A percentile compares a stretch with the other conserved stretches of the same genome.
These are phyloP conservation scores for Melopsittacus undulatus DNA, from an alignment of 2,797 vertebrate species.

Conservation along the genomic window DNA sequence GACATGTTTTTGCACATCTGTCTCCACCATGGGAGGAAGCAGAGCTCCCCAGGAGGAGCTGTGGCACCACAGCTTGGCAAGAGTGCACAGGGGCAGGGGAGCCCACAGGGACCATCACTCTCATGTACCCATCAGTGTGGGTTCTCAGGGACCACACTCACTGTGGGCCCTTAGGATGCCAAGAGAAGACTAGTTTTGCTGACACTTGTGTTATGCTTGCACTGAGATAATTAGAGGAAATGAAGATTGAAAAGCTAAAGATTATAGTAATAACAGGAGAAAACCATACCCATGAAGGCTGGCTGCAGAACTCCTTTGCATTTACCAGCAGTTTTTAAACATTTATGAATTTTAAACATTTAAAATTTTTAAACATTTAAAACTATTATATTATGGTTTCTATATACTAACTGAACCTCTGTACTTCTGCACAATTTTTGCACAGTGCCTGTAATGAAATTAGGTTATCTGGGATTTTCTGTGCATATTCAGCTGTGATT, in stretches of 20 bases:
- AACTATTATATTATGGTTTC: neutral
- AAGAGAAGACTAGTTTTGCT: neutral
- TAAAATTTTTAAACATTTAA: neutral
- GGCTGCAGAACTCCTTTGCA: neutral
- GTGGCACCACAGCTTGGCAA: fast-evolving
- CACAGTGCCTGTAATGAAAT: neutral
- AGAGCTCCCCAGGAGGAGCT: neutral
- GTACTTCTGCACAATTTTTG: neutral
- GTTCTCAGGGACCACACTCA: neutral
- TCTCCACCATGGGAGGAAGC: neutral
- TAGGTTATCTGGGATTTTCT: slow-evolving; percentile 10
- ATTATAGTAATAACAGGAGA: neutral
- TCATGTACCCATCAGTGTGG: neutral
- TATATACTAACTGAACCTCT: neutral
- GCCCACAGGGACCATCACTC: fast-evolving
- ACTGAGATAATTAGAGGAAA: neutral
- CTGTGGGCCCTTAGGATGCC: neutral
- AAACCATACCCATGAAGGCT: neutral
- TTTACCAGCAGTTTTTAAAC: neutral
- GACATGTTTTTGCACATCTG: neutral
- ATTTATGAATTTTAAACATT: neutral
- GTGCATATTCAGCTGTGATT: slow-evolving; percentile 12
- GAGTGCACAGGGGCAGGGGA: neutral
- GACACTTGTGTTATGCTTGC: neutral
- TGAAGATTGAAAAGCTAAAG: neutral